Evolutionary conservation across 2,113 vertebrate species (phyloP).

Genomic region (Neogale vison): DNA sequence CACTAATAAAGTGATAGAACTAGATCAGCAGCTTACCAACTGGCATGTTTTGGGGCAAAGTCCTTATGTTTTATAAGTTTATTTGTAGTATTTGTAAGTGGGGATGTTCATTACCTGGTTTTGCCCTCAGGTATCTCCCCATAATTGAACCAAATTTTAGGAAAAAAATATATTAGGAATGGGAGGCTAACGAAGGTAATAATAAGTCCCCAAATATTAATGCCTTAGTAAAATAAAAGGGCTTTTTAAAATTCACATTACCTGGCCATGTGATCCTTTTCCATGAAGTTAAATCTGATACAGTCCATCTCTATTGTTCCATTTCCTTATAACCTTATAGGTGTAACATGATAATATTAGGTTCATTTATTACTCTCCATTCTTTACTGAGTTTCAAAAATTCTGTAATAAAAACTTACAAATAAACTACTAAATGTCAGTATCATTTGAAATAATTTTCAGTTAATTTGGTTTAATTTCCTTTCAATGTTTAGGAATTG

Average conservation of each 20-base stretch:
- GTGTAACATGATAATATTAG: background rate
- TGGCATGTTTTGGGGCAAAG: background rate
- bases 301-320: accelerated
- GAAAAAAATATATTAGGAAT: background rate
- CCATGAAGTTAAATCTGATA: background rate
- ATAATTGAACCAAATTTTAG: background rate
- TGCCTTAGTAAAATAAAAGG: background rate
- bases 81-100: background rate
- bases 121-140: background rate
- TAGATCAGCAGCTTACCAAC: background rate
- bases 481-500: background rate
- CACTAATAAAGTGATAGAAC: background rate
- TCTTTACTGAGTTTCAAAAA: background rate
- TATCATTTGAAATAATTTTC: background rate
- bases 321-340: no score
- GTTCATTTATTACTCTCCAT: background rate
- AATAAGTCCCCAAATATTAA: background rate
- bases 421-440: background rate
- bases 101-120: background rate
- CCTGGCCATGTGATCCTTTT: background rate
- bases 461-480: background rate
- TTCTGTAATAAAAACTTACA: background rate
- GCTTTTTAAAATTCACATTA: background rate
- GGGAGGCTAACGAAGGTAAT: background rate
- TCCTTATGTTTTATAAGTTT: background rate